Percentiles rank a stretch among this genome's conserved stretches.
phyloP scores from a whole-genome alignment of 2,888 invertebrate species.

The Odiellus spinosus region DNA sequence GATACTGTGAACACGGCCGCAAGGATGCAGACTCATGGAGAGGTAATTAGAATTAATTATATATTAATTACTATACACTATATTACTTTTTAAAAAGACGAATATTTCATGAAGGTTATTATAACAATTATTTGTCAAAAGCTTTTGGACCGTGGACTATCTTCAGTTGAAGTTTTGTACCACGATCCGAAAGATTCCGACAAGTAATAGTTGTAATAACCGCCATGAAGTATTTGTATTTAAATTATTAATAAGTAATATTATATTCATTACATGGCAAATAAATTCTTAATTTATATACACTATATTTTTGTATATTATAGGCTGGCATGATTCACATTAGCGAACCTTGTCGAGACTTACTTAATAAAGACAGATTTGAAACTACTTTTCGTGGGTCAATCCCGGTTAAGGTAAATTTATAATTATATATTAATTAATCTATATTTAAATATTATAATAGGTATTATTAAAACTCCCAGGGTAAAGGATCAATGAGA shows the following conservation, averaged over 20 bases:
- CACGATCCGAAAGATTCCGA: too few relatives aligned
- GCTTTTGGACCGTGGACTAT: too few relatives aligned
- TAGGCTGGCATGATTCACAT: conserved; percentile 58
- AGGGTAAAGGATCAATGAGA: conserved; percentile 79
- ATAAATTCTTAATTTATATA: conserved; percentile 6
- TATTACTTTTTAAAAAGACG: background rate
- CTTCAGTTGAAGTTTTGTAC: too few relatives aligned
- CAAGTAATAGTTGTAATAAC: too few relatives aligned
- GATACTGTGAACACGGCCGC: conserved; percentile 84
- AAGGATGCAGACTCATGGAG: conserved; percentile 59
- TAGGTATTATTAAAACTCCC: conserved; percentile 22
- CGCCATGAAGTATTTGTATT: background rate
- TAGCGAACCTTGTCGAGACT: conserved; percentile 49
- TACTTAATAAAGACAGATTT: conserved; percentile 49
- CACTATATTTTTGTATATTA: conserved; percentile 33
- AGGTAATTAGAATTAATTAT: too few relatives aligned
- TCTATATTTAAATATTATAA: background rate
- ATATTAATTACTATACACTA: conserved; percentile 10
- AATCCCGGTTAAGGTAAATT: conserved; percentile 56
- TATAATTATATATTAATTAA: conserved; percentile 4
- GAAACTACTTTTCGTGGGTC: conserved; percentile 51
- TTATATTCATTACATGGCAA: background rate
- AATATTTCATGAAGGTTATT: background rate
- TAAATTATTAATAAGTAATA: background rate
- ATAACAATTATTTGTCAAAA: background rate